Evolutionary conservation across 2,113 vertebrate genomes (phyloP).

Genomic region (Boleophthalmus pectinirostris): DNA sequence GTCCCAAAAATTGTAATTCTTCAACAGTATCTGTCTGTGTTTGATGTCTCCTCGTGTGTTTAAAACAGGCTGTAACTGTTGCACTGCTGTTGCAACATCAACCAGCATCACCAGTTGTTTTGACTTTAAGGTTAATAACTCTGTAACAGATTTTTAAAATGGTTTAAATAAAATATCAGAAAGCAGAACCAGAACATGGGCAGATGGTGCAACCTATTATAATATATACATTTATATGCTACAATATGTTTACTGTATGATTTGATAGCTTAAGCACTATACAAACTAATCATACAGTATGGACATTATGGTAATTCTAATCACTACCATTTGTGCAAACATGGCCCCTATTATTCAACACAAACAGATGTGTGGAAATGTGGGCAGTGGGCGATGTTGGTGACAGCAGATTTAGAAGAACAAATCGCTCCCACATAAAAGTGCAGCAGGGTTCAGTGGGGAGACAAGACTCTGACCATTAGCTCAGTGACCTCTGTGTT

Average conservation of each 20-base stretch:
- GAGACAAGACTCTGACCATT: neutral
- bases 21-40: too few relatives aligned
- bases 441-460: neutral
- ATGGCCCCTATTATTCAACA: neutral
- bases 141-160: too few relatives aligned
- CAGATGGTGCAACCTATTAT: neutral
- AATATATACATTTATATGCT: neutral
- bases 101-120: too few relatives aligned
- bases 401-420: neutral
- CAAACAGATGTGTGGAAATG: slow-evolving; percentile 20
- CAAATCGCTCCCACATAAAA: neutral
- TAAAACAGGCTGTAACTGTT: too few relatives aligned
- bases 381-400: neutral
- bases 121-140: too few relatives aligned
- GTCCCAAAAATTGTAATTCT: too few relatives aligned
- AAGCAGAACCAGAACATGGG: neutral
- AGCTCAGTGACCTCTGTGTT: neutral
- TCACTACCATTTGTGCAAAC: neutral
- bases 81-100: too few relatives aligned
- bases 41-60: too few relatives aligned
- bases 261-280: neutral
- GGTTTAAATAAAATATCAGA: neutral
- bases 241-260: neutral
- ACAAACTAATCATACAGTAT: neutral
- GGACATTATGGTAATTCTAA: neutral